phyloP scores from a whole-genome alignment of 2,113 vertebrate genomes.

The Hylia prasina region DNA sequence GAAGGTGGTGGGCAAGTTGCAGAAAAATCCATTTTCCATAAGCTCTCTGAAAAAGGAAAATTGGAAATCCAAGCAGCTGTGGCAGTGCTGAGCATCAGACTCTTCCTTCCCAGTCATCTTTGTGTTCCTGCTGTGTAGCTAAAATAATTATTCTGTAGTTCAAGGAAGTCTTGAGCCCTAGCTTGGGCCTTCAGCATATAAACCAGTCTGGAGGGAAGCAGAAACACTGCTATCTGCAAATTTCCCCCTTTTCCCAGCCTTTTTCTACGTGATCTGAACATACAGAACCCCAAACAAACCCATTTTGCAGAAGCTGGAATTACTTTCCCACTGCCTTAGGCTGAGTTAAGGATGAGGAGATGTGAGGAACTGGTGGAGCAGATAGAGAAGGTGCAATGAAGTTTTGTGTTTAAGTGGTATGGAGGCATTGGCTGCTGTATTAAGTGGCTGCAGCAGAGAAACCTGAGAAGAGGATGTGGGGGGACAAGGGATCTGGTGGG shows the following conservation, averaged over 20 bases:
- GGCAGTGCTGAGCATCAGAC: neutral
- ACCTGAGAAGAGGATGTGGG: neutral
- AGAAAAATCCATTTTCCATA: neutral
- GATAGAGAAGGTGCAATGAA: neutral
- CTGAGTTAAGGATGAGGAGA: neutral
- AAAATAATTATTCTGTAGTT: neutral
- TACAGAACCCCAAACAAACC: neutral
- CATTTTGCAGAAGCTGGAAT: neutral
- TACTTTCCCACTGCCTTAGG: neutral
- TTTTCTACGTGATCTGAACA: neutral
- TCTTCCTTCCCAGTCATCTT: neutral
- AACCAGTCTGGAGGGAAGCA: neutral
- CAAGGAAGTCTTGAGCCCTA: neutral
- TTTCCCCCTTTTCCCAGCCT: neutral
- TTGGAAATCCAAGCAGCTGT: neutral
- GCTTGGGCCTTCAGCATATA: neutral
- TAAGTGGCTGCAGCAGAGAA: neutral
- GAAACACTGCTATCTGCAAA: neutral
- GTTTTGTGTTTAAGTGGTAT: neutral
- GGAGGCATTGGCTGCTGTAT: neutral
- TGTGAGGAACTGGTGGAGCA: neutral
- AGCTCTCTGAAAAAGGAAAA: neutral
- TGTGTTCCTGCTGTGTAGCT: neutral
- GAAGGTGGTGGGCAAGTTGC: neutral
- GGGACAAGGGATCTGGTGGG: rapidly evolving